Conservation (phyloP, 2,888 invertebrate genomes). For the Desoria tigrina region DNA sequence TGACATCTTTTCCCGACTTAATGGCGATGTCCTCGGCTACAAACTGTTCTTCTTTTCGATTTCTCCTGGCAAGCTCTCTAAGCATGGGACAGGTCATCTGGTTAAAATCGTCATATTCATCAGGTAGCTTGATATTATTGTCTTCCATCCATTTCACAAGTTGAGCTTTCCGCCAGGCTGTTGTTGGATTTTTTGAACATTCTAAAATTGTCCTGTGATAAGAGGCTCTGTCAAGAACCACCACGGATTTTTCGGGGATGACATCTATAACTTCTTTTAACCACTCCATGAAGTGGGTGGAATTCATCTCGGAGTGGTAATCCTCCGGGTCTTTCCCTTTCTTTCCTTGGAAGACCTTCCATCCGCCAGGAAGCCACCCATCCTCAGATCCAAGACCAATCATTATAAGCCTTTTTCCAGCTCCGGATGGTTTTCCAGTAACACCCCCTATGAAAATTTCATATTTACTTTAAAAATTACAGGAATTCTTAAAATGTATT, state of each 20-base stretch:
- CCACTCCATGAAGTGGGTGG: slow-evolving; percentile 13
- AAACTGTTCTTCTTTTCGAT: not conserved
- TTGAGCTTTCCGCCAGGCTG: slow-evolving; percentile 10
- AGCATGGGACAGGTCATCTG: not conserved
- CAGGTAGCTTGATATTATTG: slow-evolving; percentile 7
- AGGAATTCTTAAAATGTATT: not conserved
- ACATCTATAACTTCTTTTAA: not conserved
- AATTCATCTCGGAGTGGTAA: slow-evolving; percentile 21
- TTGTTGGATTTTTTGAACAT: slow-evolving; percentile 16
- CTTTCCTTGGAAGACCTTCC: slow-evolving; percentile 4
- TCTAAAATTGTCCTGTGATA: slow-evolving; percentile 3
- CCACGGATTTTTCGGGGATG: slow-evolving; percentile 10
- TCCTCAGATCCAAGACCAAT: slow-evolving; percentile 4
- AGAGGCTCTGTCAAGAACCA: slow-evolving; percentile 14
- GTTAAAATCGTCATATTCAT: not conserved
- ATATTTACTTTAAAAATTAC: not conserved
- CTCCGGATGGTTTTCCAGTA: slow-evolving; percentile 15
- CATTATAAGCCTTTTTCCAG: slow-evolving; percentile 17
- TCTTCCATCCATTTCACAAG: slow-evolving; percentile 10
- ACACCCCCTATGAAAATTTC: slow-evolving; percentile 9
- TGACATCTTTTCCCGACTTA: slow-evolving; percentile 18
- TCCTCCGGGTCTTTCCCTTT: not conserved
- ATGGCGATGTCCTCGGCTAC: too few relatives aligned
- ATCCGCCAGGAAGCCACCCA: not conserved
- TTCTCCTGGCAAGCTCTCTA: slow-evolving; percentile 5